phyloP scores from a whole-genome alignment of 1,140 invertebrate species.

The Popillia japonica region DNA sequence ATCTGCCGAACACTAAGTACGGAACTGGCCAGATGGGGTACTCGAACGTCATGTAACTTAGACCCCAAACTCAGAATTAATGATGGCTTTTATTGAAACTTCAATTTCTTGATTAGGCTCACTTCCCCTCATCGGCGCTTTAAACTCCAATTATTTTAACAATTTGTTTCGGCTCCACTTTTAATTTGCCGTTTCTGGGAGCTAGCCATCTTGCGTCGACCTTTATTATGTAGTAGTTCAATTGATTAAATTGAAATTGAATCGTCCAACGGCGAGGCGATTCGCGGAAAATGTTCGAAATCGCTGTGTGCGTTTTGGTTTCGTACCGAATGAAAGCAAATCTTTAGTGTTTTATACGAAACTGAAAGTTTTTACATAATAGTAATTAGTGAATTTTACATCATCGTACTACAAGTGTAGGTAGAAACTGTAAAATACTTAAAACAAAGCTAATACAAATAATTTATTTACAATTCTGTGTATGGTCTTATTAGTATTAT shows the following conservation, averaged over 20 bases:
- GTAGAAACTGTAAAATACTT: too few relatives aligned
- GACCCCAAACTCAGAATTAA: constrained; percentile 63
- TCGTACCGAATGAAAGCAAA: too few relatives aligned
- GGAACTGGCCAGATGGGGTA: constrained; percentile 46
- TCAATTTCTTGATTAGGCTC: constrained; percentile 64
- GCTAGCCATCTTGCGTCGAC: constrained; percentile 17
- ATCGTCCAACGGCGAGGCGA: background rate
- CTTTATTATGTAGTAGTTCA: constrained; percentile 16
- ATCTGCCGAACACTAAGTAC: background rate
- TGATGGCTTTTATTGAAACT: constrained; percentile 65
- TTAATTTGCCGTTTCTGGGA: constrained; percentile 28
- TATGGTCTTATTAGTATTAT: too few relatives aligned
- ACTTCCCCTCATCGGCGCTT: constrained; percentile 41
- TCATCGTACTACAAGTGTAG: too few relatives aligned
- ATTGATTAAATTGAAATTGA: constrained; percentile 22
- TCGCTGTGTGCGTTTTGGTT: too few relatives aligned
- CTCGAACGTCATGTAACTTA: constrained; percentile 54
- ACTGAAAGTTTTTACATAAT: too few relatives aligned
- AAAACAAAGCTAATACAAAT: too few relatives aligned
- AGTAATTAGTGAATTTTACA: too few relatives aligned
- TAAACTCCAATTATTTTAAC: constrained; percentile 54
- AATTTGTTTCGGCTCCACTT: constrained; percentile 49
- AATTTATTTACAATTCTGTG: too few relatives aligned
- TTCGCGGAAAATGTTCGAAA: background rate
- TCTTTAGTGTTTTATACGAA: too few relatives aligned